Evolutionary conservation across 2,797 vertebrate species (phyloP).

Genomic region (Muscicapa comitata): DNA sequence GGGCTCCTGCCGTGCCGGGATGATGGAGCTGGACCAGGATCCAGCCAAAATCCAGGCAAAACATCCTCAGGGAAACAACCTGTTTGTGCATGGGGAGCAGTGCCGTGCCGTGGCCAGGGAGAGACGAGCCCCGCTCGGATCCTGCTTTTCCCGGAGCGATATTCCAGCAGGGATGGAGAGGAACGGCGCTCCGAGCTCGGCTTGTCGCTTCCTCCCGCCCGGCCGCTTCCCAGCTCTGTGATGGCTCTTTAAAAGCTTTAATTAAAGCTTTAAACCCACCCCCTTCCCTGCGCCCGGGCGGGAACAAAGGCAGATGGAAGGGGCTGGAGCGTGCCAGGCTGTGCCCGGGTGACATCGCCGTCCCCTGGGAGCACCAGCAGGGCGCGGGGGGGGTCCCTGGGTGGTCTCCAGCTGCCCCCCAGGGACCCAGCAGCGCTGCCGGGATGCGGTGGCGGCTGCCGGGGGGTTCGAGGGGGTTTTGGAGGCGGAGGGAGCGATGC

Average conservation of each 20-base stretch:
- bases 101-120: background rate
- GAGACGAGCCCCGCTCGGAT: background rate
- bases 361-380: background rate
- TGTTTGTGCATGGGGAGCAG: background rate
- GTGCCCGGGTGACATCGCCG: background rate
- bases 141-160: background rate
- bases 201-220: background rate
- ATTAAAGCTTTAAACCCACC: slow-evolving; percentile 34
- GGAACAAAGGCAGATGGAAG: slow-evolving; percentile 24
- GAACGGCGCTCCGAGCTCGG: background rate
- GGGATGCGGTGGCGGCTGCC: background rate
- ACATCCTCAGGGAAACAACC: background rate
- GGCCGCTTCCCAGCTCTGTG: background rate
- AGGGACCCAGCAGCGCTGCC: rapidly evolving
- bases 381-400: background rate
- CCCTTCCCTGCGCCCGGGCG: background rate
- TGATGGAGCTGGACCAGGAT: background rate
- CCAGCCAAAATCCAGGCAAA: background rate
- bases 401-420: background rate
- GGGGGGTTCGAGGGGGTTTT: rapidly evolving
- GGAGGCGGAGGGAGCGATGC: background rate
- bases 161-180: background rate
- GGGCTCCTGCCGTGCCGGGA: background rate
- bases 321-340: background rate
- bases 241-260: slow-evolving; percentile 47